Conservation (phyloP, 2,113 vertebrate species). For the Aleadryas rufinucha region DNA sequence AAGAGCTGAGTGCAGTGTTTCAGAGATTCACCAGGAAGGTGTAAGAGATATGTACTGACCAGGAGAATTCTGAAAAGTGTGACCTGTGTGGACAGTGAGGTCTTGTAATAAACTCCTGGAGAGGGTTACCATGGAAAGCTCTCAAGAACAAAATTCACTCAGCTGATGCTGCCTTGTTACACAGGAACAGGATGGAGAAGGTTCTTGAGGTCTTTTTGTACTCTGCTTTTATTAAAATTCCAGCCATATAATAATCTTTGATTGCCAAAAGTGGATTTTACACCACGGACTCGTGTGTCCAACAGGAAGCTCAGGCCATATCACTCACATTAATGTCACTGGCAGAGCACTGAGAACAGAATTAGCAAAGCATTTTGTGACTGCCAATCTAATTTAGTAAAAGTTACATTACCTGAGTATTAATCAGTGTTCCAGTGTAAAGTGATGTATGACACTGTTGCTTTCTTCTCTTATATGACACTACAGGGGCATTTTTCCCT, state of each 20-base stretch:
- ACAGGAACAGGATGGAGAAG: background rate
- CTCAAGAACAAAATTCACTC: background rate
- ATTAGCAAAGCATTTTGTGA: background rate
- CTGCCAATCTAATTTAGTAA: background rate
- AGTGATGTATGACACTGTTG: background rate
- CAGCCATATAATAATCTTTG: background rate
- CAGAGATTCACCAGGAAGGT: background rate
- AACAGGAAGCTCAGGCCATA: fast-evolving
- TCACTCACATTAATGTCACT: background rate
- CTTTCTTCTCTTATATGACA: background rate
- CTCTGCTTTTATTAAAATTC: background rate
- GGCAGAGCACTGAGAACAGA: background rate
- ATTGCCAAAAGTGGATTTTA: background rate
- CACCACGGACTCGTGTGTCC: fast-evolving
- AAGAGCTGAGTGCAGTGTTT: background rate
- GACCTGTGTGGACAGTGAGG: background rate
- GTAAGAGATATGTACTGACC: background rate
- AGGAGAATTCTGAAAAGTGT: background rate
- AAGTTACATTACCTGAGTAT: background rate
- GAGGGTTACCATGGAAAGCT: background rate
- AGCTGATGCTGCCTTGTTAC: background rate
- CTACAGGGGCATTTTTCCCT: background rate
- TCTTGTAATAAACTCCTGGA: background rate
- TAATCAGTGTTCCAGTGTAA: background rate
- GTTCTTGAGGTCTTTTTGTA: background rate